Evolutionary conservation across 2,113 vertebrate species (phyloP), one percentile per base, ranked within the genome.

Genomic region (Phalacrocorax aristotelis): DNA sequence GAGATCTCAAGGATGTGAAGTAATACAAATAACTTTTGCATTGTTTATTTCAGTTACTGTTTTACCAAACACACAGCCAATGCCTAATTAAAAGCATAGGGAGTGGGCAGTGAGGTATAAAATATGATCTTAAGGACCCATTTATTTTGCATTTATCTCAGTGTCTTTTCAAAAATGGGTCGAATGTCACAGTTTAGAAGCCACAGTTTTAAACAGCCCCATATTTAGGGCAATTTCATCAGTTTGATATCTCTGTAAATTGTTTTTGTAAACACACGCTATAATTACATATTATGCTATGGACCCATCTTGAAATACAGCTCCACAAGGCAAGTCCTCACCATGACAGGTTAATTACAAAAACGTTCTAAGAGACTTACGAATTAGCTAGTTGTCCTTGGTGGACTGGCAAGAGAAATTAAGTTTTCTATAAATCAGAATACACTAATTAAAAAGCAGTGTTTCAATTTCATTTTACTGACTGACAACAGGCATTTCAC

Each of bases 301-400:
- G 17, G 81, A 91, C 4, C 5, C 46, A 22, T 58, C 32, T 46
- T 29, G 27, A 81, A 95, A 83, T n/a, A 78, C 20, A 85, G 71
- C 18, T 78, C 34, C 70, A 77, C 10, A 23, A 13, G 66, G 27
- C 32, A 32, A 57, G 36, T 44, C 25, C 25, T 91, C 36, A 70
- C 9, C 46, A 25, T 71, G 74, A 95, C 80, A 96, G 30, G 32
- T 81, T 97, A 96, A 98, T 94, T 96, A 68, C 38, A 62, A 95
- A 92, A 89, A n/a, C 40, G 65, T 32, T 95, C 26, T n/a, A 84
- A 40, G 51, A 83, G 30, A 81, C 51, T 93, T 88, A 93, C 46
- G 82, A 96, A 89, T 81, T 51, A 95, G 51, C 11, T 69, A 78
- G 87, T 40, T 81, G 64, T 29, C 42, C 72, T 81, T 36, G 3